Evolutionary conservation across 1,140 invertebrate species (phyloP).

Genomic region (Listronotus bonariensis): DNA sequence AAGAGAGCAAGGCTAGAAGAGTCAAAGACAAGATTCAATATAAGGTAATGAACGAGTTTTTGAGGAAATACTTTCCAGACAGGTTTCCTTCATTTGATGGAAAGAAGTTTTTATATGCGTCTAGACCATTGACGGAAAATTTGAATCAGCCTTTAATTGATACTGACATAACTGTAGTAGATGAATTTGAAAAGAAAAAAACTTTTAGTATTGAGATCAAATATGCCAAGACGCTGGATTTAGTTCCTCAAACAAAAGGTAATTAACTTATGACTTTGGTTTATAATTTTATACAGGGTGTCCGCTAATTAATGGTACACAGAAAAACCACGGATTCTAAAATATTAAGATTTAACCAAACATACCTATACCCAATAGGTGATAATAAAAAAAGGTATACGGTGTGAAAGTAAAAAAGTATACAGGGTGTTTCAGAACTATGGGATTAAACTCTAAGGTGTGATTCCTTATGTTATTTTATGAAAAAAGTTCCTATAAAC

Average conservation of each 20-base stretch:
- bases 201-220: conserved; percentile 65
- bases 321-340: no score
- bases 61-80: conserved; percentile 48
- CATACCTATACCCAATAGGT: no score
- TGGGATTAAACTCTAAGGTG: no score
- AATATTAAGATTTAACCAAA: no score
- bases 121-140: conserved; percentile 28
- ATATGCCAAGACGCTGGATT: conserved; percentile 50
- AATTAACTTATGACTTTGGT: neutral
- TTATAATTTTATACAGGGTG: neutral
- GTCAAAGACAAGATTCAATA: conserved; percentile 4
- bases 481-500: no score
- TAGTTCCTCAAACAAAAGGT: neutral
- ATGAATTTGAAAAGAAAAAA: conserved; percentile 57
- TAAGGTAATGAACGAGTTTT: neutral
- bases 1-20: neutral
- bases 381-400: no score
- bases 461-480: no score
- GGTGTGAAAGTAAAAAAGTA: no score
- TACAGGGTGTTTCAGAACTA: no score
- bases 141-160: conserved; percentile 24
- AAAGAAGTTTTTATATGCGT: conserved; percentile 65
- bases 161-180: conserved; percentile 39
- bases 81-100: conserved; percentile 70
- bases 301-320: no score